Evolutionary conservation across 2,113 vertebrate genomes (phyloP).

Genomic region (Mirza zaza): DNA sequence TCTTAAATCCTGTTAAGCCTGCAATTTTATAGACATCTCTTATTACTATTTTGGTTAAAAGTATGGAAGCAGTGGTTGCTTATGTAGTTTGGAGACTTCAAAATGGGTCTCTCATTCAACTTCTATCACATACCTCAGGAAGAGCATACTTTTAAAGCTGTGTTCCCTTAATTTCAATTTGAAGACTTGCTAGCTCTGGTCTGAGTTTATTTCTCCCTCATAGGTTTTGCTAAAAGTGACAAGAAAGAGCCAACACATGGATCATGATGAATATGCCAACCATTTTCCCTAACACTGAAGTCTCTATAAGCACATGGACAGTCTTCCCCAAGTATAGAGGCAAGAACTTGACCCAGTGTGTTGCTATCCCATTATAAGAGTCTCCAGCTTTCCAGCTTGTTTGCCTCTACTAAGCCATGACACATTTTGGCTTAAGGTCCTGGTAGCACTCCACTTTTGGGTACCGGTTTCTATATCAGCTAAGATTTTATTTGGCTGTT

Average conservation of each 20-base stretch:
- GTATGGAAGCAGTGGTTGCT: neutral
- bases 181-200: neutral
- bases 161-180: neutral
- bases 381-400: neutral
- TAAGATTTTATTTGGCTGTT: neutral
- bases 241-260: neutral
- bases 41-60: neutral
- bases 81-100: neutral
- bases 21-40: neutral
- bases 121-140: neutral
- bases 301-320: neutral
- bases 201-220: neutral
- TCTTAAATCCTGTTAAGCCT: neutral
- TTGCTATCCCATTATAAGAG: neutral
- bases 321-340: neutral
- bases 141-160: neutral
- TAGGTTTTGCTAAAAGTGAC: slow-evolving; percentile 8
- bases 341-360: neutral
- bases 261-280: neutral
- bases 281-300: neutral
- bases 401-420: neutral
- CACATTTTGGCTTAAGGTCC: neutral
- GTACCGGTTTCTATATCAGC: neutral
- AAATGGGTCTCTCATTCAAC: neutral
- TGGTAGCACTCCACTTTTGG: neutral